A percentile compares a stretch with the other conserved stretches of the same genome.
Evolutionary conservation across 64 coral and sea anemone genomes (phyloP).

Genomic region (Pachyseris speciosa): DNA sequence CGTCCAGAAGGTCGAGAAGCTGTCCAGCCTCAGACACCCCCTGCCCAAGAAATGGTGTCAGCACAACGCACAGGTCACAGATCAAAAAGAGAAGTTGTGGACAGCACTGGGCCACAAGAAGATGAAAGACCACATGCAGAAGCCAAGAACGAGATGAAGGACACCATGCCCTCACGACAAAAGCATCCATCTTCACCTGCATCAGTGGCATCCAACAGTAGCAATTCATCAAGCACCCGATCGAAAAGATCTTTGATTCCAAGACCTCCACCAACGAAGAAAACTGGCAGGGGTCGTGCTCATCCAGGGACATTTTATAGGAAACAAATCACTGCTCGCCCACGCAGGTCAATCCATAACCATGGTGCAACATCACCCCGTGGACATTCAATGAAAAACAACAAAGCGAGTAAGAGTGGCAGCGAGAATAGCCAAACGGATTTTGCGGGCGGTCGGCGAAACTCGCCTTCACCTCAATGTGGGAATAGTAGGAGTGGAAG

Average conservation of each 20-base stretch:
- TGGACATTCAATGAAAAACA: not conserved
- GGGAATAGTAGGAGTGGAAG: not conserved
- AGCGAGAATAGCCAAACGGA: not conserved
- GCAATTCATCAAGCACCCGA: not conserved
- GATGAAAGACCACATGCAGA: not conserved
- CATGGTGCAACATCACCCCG: not conserved
- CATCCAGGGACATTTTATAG: not conserved
- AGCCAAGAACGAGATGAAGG: not conserved
- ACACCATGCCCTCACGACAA: not conserved
- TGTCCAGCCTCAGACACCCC: not conserved
- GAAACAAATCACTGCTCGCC: slow-evolving; percentile 13
- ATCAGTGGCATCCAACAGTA: slow-evolving; percentile 12
- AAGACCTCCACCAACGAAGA: slow-evolving; percentile 13
- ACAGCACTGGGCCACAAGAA: not conserved
- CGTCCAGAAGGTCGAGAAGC: not conserved
- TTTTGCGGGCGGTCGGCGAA: not conserved
- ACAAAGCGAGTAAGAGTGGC: not conserved
- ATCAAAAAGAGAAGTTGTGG: not conserved
- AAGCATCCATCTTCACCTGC: slow-evolving; percentile 17
- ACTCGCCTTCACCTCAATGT: not conserved
- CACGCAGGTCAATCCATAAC: slow-evolving; percentile 2
- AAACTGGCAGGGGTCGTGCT: not conserved
- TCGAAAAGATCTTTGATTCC: slow-evolving; percentile 28
- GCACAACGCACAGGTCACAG: not conserved
- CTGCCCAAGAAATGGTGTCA: not conserved